A percentile compares a stretch with the other conserved stretches of the same genome.
Conservation (phyloP, 1,140 invertebrate genomes). For the fruit fly (Drosophila melanogaster) region Release_6_plus_ISO1_MT NT_037436.4:21953501-21954000, state of each 20-base stretch:
- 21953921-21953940: constrained; percentile 18
- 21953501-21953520: constrained; percentile 23
- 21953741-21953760: constrained; percentile 36
- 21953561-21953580: constrained; percentile 22
- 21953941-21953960: constrained; percentile 8
- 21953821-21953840: constrained; percentile 41
- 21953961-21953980: too few relatives aligned
- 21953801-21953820: constrained; percentile 40
- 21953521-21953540: constrained; percentile 17
- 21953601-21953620: constrained; percentile 48
- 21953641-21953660: constrained; percentile 1
- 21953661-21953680: not conserved
- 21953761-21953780: constrained; percentile 37
- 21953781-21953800: constrained; percentile 28
- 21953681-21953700: constrained; percentile 2
- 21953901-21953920: constrained; percentile 19
- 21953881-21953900: constrained; percentile 16
- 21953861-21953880: constrained; percentile 24
- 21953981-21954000: too few relatives aligned
- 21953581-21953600: constrained; percentile 17
- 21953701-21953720: constrained; percentile 19
- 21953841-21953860: constrained; percentile 7
- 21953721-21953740: constrained; percentile 23
- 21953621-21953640: not conserved
- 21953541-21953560: constrained; percentile 18